Evolutionary conservation across 1,140 invertebrate genomes (phyloP), one percentile per base, ranked within the genome.

Genomic region (Drosophila kepulauana): DNA sequence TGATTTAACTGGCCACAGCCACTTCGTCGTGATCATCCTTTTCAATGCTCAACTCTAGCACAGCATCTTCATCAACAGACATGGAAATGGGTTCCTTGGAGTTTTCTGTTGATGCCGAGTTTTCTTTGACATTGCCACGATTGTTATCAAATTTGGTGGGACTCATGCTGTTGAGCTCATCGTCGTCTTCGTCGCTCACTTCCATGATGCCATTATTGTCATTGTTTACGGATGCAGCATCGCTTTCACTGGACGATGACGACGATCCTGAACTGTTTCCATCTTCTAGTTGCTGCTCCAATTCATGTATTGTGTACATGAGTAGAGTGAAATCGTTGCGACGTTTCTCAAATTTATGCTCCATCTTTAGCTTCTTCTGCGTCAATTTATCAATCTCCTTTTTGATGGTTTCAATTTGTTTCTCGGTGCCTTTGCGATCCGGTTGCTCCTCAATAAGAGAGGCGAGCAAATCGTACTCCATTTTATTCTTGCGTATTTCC

Each of bases 401-500:
- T 82, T 96, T 95, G 8, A 98, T 93, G 41, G 95, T 94, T 48
- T 95, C 94, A 1, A 98, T 93, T 79, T 97, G 96, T 70, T 95
- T 93, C 74, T 96, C 94, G 1, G 97, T 98, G 75, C 97, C 95
- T 89, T 96, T 95, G 87, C 98, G 94, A 90, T 98, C 97, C 0
- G 98, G 98, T 86, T 99, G 97, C 81, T 97, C 95, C 76, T 96
- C 96, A 74, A 99, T 99, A 2, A 98, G 95, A 93, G 97, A 97
- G 0, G 98, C 98, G 25, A 99, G 81, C 4, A 98, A 95, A 94
- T 99, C 98, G 93, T 99, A 99, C 87, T 99, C 98, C 93, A 97
- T 96, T 80, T 97, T 95, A 92, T 99, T 98, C 91, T 97, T 97
- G 1, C 98, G 94, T 13, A 97, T 95, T 81, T 95, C 95, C 92